A percentile compares a stretch with the other conserved stretches of the same genome.
These are phyloP conservation scores for Leptinotarsa defecta DNA, from an alignment of 1,140 invertebrate species.

Conservation along the genomic window DNA sequence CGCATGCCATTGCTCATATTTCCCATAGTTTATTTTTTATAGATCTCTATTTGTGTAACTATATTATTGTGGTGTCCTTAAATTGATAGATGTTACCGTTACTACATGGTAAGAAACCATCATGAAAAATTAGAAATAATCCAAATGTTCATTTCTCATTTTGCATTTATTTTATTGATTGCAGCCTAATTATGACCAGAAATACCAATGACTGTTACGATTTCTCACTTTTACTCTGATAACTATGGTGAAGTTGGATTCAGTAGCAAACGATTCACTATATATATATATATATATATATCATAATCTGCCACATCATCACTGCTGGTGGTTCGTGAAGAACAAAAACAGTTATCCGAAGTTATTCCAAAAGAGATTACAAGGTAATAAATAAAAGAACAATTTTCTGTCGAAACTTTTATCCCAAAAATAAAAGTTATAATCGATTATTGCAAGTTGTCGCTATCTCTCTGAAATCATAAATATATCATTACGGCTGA, in stretches of 20 bases:
- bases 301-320: slow-evolving; percentile 14
- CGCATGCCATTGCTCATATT: too few relatives aligned
- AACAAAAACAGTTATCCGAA: slow-evolving; percentile 27
- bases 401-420: slow-evolving; percentile 28
- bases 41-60: too few relatives aligned
- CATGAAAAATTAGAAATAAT: not conserved
- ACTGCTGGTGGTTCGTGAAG: slow-evolving; percentile 4
- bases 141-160: too few relatives aligned
- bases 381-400: slow-evolving; percentile 30
- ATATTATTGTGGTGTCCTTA: too few relatives aligned
- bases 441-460: slow-evolving; percentile 17
- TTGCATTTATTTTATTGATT: too few relatives aligned
- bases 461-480: slow-evolving; percentile 11
- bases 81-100: too few relatives aligned
- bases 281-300: not conserved
- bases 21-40: too few relatives aligned
- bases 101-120: not conserved
- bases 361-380: slow-evolving; percentile 24
- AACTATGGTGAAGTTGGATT: not conserved
- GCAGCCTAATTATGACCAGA: not conserved
- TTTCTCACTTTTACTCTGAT: not conserved
- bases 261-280: not conserved
- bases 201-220: not conserved
- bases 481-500: slow-evolving; percentile 13
- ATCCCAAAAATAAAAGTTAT: slow-evolving; percentile 25